These are phyloP conservation scores for Hyposmocoma kahamanoa DNA, from an alignment of 1,140 invertebrate species.

Conservation along the genomic window DNA sequence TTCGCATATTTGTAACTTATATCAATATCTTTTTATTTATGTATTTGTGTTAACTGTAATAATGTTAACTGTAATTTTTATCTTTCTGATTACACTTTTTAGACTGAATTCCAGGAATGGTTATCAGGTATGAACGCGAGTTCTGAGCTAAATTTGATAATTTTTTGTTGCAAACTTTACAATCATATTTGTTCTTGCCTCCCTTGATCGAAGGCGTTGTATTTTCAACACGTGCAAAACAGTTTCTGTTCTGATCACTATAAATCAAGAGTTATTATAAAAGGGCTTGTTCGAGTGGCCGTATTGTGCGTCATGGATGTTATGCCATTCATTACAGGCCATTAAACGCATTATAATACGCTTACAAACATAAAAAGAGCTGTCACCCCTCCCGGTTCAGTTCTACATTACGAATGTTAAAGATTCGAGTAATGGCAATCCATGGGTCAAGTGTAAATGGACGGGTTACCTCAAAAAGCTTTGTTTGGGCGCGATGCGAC, in stretches of 20 bases:
- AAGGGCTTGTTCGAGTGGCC: conserved; percentile 62
- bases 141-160: too few relatives aligned
- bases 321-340: conserved; percentile 68
- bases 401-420: conserved; percentile 11
- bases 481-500: conserved; percentile 62
- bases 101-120: too few relatives aligned
- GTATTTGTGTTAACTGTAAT: too few relatives aligned
- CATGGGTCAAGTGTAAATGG: conserved; percentile 31
- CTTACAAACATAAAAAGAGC: conserved; percentile 36
- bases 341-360: conserved; percentile 65
- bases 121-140: too few relatives aligned
- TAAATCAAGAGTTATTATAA: conserved; percentile 67
- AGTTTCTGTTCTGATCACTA: conserved; percentile 40
- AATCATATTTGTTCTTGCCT: conserved; percentile 7
- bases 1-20: too few relatives aligned
- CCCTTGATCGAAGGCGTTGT: conserved; percentile 28
- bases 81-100: too few relatives aligned
- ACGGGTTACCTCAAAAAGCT: conserved; percentile 50
- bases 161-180: too few relatives aligned
- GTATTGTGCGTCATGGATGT: conserved; percentile 71
- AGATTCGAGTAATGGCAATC: conserved; percentile 25
- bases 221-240: conserved; percentile 59
- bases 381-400: conserved; percentile 9
- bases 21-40: too few relatives aligned
- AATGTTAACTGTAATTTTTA: too few relatives aligned